phyloP scores from a whole-genome alignment of 2,888 invertebrate genomes.

The Cabera pusaria region DNA sequence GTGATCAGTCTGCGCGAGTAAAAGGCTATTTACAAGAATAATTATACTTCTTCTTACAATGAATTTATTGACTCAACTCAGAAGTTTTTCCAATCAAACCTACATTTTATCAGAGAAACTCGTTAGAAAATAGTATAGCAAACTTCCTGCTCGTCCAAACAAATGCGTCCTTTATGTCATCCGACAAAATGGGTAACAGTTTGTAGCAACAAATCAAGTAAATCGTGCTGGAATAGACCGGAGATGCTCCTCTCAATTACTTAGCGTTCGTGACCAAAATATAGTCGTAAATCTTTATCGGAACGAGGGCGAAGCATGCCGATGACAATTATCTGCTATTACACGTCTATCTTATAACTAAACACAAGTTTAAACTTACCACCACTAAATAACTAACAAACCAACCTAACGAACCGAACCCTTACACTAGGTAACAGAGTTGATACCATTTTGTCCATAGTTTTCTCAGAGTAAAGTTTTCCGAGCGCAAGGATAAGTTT shows the following conservation, averaged over 20 bases:
- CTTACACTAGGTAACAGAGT: too few relatives aligned
- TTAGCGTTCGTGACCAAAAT: slow-evolving; percentile 68
- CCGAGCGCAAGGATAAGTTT: slow-evolving; percentile 6
- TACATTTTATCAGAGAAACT: too few relatives aligned
- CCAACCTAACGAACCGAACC: too few relatives aligned
- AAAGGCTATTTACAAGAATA: too few relatives aligned
- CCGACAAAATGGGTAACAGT: slow-evolving; percentile 30
- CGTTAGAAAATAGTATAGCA: too few relatives aligned
- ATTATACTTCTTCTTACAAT: too few relatives aligned
- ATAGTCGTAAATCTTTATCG: slow-evolving; percentile 65
- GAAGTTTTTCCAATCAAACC: too few relatives aligned
- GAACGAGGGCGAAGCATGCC: slow-evolving; percentile 54
- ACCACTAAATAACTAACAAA: neutral
- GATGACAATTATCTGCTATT: slow-evolving; percentile 73
- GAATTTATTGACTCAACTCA: too few relatives aligned
- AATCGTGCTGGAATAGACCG: slow-evolving; percentile 44
- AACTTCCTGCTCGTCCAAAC: too few relatives aligned
- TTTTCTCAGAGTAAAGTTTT: slow-evolving; percentile 1
- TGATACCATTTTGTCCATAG: too few relatives aligned
- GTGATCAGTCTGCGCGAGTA: too few relatives aligned
- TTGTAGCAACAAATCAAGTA: slow-evolving; percentile 41
- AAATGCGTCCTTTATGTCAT: slow-evolving; percentile 28
- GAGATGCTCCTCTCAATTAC: slow-evolving; percentile 61
- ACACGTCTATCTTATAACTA: slow-evolving; percentile 35
- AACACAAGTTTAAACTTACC: slow-evolving; percentile 7